Base-by-base conservation (phyloP, 2,888 invertebrate species). In the Heliconius charithonia region DNA sequence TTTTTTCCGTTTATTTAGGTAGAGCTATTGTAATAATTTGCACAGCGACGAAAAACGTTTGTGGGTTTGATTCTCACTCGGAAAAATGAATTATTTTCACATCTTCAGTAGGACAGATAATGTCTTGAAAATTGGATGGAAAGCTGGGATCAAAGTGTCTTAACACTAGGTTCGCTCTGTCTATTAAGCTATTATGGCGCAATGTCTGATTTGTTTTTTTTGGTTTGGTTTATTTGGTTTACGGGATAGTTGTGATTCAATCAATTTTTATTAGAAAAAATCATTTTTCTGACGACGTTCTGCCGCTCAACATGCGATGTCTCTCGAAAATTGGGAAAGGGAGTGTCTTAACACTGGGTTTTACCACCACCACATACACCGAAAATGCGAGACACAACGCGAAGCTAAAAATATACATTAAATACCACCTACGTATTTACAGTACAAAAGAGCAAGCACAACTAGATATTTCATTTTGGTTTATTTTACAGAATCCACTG, bases 401-500 rank as follows among this genome's bases (percentile, higher is more conserved):
- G 10, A 10, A 37, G 37, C 7, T 51, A 51, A 22, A 51, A 19
- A 19, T 22, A 51, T 51, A 51, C 22, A 51, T 19, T 51, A 51
- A 51, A 22, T 51, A 51, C 19, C 51, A 19, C 19, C 19, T 19
- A 27, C 27, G 16, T 63, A 27, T 63, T 27, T 63, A 19, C 16
- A 13, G 59, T n/a, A 72, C 22, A 7, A 72, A 32, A 56, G n/a
- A 72, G 59, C 32, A n/a, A 27, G 59, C 27, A 19, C 59, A 45
- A n/a, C 56, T 56, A n/a, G 51, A n/a, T 45, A 74, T 63, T 65
- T 65, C 27, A 13, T 29, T 63, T 65, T 45, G n/a, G 59, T 65
- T 63, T 45, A 65, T 63, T 65, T 63, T 45, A 22, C 27, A 45
- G 37, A 41, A 65, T 63, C 63, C 74, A 22, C 29, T 4, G 59